phyloP scores from a whole-genome alignment of 2,888 invertebrate genomes.

The Apantesis nais region DNA sequence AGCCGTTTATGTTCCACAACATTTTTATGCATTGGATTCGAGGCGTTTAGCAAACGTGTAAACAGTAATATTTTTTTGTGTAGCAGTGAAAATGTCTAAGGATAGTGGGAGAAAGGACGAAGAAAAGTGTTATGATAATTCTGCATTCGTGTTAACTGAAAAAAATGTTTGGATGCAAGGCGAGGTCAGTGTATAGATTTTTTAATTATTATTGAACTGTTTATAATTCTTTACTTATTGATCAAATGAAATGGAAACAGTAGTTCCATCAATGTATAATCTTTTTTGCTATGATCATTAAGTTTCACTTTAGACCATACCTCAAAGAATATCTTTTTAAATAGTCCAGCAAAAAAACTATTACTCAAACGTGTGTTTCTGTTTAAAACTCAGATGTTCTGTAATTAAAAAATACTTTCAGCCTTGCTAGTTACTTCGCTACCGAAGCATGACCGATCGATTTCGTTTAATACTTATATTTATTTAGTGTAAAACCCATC shows the following conservation, averaged over 20 bases:
- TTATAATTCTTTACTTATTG: neutral
- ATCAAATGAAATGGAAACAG: neutral
- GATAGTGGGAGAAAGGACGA: constrained; percentile 54
- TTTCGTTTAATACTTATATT: constrained; percentile 5
- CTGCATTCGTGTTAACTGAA: constrained; percentile 73
- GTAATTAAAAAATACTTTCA: constrained; percentile 28
- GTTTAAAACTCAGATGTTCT: constrained; percentile 31
- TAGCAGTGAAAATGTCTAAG: constrained; percentile 42
- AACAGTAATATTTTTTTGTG: constrained; percentile 26
- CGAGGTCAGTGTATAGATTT: constrained; percentile 47
- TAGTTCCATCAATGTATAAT: neutral
- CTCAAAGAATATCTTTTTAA: neutral
- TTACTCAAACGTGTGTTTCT: constrained; percentile 24
- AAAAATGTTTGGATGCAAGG: constrained; percentile 61
- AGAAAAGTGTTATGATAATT: constrained; percentile 68
- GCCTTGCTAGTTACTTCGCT: constrained; percentile 35
- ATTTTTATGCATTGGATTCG: constrained; percentile 46
- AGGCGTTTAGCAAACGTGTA: constrained; percentile 50
- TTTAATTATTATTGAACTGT: constrained; percentile 7
- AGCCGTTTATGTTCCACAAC: constrained; percentile 23
- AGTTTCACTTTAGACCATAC: neutral
- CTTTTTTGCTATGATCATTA: neutral
- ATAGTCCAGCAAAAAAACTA: neutral
- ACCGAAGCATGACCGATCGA: constrained; percentile 49
- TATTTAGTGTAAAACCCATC: neutral